Percentiles rank a stretch among this genome's conserved stretches.
phyloP scores from a whole-genome alignment of 2,888 invertebrate species.

The Agrotis segetum region DNA sequence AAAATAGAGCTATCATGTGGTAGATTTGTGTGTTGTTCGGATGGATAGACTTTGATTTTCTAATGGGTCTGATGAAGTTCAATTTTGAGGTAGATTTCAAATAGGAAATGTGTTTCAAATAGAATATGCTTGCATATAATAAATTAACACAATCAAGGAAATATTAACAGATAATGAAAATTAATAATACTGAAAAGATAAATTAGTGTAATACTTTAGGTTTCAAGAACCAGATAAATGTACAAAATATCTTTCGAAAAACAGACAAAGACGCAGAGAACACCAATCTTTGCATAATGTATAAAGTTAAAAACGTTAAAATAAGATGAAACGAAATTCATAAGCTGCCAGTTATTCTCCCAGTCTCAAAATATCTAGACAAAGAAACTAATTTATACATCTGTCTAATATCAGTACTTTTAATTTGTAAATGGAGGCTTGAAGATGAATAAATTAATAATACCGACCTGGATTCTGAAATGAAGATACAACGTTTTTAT shows the following conservation, averaged over 20 bases:
- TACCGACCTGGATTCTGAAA: slow-evolving; percentile 15
- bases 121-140: not conserved
- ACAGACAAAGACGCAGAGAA: not conserved
- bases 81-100: not conserved
- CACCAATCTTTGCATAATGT: slow-evolving; percentile 7
- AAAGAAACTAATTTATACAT: slow-evolving; percentile 52
- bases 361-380: slow-evolving; percentile 22
- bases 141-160: not conserved
- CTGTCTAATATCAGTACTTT: slow-evolving; percentile 47
- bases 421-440: slow-evolving; percentile 44
- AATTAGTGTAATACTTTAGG: not conserved
- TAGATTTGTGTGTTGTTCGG: slow-evolving; percentile 36
- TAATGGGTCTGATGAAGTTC: slow-evolving; percentile 25
- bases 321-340: slow-evolving; percentile 38
- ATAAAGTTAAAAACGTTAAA: slow-evolving; percentile 27
- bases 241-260: not conserved
- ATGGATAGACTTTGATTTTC: slow-evolving; percentile 31
- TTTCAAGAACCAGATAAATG: not conserved
- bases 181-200: not conserved
- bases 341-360: slow-evolving; percentile 38
- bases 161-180: not conserved
- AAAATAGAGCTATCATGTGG: slow-evolving; percentile 50
- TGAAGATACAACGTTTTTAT: slow-evolving; percentile 7
- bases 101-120: not conserved
- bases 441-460: slow-evolving; percentile 34